A percentile compares a stretch with the other conserved stretches of the same genome.
Evolutionary conservation across 2,888 invertebrate species (phyloP).

Genomic region (Rhodophaea formosa): DNA sequence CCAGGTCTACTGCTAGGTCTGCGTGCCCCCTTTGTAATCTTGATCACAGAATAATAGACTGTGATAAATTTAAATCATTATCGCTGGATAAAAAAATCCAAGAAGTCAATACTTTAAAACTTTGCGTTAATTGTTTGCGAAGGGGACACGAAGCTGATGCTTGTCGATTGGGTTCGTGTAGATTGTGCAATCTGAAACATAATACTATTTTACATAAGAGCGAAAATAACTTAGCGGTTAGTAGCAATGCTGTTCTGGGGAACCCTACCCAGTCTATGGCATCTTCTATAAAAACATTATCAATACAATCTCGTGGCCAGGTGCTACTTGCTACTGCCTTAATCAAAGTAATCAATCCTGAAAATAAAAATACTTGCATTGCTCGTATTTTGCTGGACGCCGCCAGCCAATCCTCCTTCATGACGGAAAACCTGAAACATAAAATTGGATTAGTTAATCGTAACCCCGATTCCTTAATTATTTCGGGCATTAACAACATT

Average conservation of each 20-base stretch:
- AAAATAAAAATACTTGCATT: no score
- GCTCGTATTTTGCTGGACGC: conserved; percentile 15
- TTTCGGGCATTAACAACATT: conserved; percentile 19
- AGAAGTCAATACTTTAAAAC: conserved; percentile 13
- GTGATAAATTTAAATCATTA: conserved; percentile 1
- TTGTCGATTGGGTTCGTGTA: conserved; percentile 16
- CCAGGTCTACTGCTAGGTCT: neutral
- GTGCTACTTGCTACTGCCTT: conserved; percentile 22
- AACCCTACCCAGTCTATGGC: neutral
- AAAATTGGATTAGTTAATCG: conserved; percentile 12
- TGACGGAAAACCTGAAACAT: conserved; percentile 15
- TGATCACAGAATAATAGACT: neutral
- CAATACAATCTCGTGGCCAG: conserved; percentile 11
- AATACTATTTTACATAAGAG: conserved; percentile 20
- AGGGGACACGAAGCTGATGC: neutral
- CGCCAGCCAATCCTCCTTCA: no score
- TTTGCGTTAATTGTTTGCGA: conserved; percentile 24
- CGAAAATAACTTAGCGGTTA: conserved; percentile 13
- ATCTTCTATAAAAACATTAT: neutral
- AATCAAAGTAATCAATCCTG: conserved; percentile 17
- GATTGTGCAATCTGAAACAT: conserved; percentile 17
- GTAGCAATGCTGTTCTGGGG: no score
- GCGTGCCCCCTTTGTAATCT: neutral
- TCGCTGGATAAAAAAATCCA: conserved; percentile 2
- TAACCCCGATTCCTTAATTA: conserved; percentile 9